phyloP scores from a whole-genome alignment of 2,888 invertebrate species.

The Leptogaster cylindrica region DNA sequence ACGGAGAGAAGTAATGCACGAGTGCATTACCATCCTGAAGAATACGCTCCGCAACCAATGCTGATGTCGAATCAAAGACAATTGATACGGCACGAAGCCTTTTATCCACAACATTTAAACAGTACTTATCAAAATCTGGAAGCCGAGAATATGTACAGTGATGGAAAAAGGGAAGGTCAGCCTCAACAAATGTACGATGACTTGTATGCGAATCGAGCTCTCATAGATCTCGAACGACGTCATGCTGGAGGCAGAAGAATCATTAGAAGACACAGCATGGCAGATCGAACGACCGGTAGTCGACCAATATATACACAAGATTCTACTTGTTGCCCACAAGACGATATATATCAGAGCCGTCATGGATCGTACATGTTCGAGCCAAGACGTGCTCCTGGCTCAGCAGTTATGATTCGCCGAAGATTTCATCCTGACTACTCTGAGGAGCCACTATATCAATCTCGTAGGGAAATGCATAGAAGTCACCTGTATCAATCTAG shows the following conservation, averaged over 20 bases:
- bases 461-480: conserved; percentile 59
- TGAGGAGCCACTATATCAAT: conserved; percentile 59
- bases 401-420: conserved; percentile 59
- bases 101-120: conserved; percentile 54
- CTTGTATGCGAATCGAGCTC: conserved; percentile 60
- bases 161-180: conserved; percentile 46
- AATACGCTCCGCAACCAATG: conserved; percentile 31
- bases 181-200: conserved; percentile 55
- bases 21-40: conserved; percentile 55
- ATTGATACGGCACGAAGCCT: conserved; percentile 44
- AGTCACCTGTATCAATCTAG: conserved; percentile 60
- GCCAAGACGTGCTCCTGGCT: conserved; percentile 56
- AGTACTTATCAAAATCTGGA: conserved; percentile 61
- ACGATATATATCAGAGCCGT: conserved; percentile 57
- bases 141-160: conserved; percentile 59
- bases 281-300: conserved; percentile 55
- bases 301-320: conserved; percentile 48
- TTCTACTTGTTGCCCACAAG: conserved; percentile 44
- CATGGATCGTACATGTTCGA: conserved; percentile 58
- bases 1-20: conserved; percentile 58
- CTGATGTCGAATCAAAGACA: conserved; percentile 45
- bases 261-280: conserved; percentile 60
- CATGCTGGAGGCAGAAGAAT: conserved; percentile 57
- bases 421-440: conserved; percentile 56
- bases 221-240: conserved; percentile 60